phyloP scores from a whole-genome alignment of 2,888 invertebrate species.

The Dolichopus griseipennis region DNA sequence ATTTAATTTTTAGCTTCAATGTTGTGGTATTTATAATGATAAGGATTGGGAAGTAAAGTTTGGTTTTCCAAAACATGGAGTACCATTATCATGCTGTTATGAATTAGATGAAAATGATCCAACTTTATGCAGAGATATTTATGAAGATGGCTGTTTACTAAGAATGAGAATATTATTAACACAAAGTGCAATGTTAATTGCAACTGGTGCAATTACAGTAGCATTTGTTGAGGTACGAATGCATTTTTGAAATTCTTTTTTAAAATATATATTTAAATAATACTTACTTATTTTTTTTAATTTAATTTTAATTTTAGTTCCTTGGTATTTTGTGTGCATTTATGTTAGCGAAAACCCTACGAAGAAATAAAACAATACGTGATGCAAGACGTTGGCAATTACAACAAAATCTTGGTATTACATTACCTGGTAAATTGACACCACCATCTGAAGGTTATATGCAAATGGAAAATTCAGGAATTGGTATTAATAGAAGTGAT shows the following conservation, averaged over 20 bases:
- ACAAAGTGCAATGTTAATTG: conserved; percentile 62
- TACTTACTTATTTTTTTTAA: no score
- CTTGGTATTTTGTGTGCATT: conserved; percentile 83
- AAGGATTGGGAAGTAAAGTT: conserved; percentile 46
- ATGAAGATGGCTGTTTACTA: conserved; percentile 51
- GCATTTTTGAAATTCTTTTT: conserved; percentile 10
- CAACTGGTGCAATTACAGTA: conserved; percentile 68
- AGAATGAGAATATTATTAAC: conserved; percentile 54
- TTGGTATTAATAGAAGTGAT: conserved; percentile 25
- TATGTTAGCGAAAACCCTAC: conserved; percentile 77
- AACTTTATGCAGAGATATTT: conserved; percentile 33
- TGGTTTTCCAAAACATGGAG: conserved; percentile 21
- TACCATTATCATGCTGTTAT: conserved; percentile 54
- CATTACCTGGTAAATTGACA: neutral
- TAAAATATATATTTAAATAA: conserved; percentile 9
- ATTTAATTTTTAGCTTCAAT: conserved; percentile 49
- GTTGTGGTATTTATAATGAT: conserved; percentile 57
- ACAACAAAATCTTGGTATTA: conserved; percentile 34
- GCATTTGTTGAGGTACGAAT: conserved; percentile 62
- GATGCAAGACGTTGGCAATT: conserved; percentile 61
- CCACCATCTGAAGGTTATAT: conserved; percentile 33
- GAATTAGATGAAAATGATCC: conserved; percentile 25
- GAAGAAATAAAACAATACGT: conserved; percentile 63
- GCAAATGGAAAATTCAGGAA: conserved; percentile 35
- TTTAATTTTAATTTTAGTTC: conserved; percentile 46